Percentiles rank a stretch among this genome's conserved stretches.
Evolutionary conservation across 2,888 invertebrate genomes (phyloP).

Genomic region (Rhagonycha fulva): DNA sequence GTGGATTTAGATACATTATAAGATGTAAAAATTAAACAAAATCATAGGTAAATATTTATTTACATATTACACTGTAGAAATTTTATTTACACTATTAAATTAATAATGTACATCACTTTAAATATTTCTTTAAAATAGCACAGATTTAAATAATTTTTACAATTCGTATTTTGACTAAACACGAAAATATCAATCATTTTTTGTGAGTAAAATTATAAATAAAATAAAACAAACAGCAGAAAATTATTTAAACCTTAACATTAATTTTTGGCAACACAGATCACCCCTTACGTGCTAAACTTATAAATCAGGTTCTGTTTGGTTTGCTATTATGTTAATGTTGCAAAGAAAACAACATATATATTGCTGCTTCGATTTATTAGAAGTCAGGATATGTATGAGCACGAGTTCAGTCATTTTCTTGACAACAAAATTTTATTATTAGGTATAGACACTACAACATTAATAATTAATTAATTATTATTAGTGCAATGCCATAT

Average conservation of each 20-base stretch:
- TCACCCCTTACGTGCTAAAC: not conserved
- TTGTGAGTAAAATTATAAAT: not conserved
- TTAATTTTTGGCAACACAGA: slow-evolving; percentile 2
- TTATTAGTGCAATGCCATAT: not conserved
- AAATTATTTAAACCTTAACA: not conserved
- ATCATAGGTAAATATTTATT: not conserved
- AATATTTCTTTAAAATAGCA: not conserved
- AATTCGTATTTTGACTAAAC: not conserved
- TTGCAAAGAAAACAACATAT: not conserved
- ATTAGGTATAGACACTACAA: not conserved
- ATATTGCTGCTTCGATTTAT: not conserved
- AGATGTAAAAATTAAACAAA: not conserved
- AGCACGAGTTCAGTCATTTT: not conserved
- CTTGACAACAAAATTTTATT: not conserved
- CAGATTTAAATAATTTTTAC: not conserved
- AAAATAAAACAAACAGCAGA: not conserved
- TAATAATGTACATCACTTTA: not conserved
- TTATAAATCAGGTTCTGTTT: not conserved
- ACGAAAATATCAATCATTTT: not conserved
- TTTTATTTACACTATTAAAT: slow-evolving; percentile 2
- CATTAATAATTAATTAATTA: not conserved
- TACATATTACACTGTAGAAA: not conserved
- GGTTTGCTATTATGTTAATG: not conserved
- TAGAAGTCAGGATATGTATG: not conserved
- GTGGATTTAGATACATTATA: no score